Percentiles rank a stretch among this genome's conserved stretches.
Evolutionary conservation across 2,888 invertebrate genomes (phyloP).

Genomic region (Ophion costatus): DNA sequence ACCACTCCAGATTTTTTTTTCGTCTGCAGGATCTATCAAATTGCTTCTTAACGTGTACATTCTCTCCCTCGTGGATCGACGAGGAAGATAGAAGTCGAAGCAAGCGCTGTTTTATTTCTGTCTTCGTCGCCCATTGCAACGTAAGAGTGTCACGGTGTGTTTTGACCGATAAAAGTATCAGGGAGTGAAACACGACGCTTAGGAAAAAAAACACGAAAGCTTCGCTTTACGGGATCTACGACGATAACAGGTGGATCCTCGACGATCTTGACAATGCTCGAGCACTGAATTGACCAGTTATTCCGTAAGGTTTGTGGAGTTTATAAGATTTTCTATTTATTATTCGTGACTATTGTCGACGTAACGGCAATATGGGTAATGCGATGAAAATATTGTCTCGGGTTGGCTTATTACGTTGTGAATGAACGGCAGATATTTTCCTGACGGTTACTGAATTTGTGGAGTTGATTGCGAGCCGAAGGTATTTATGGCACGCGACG

Average conservation of each 20-base stretch:
- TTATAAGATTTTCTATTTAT: not conserved
- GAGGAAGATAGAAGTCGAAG: not conserved
- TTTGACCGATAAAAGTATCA: not conserved
- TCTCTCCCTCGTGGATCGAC: not conserved
- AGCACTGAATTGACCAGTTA: constrained; percentile 48
- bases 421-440: too few species aligned
- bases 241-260: constrained; percentile 43
- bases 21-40: too few species aligned
- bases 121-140: constrained; percentile 4
- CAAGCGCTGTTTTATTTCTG: not conserved
- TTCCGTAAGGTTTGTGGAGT: constrained; percentile 59
- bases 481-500: too few species aligned
- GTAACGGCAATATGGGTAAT: too few species aligned
- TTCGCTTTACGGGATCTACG: constrained; percentile 35
- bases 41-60: too few species aligned
- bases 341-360: too few species aligned
- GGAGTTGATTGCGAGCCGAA: too few species aligned
- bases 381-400: too few species aligned
- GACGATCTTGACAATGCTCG: constrained; percentile 52
- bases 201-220: constrained; percentile 1
- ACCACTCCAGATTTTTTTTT: not conserved
- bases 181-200: not conserved
- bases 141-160: constrained; percentile 15
- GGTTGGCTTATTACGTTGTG: too few species aligned
- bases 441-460: too few species aligned